Evolutionary conservation across 2,888 invertebrate genomes (phyloP), one percentile per base, ranked within the genome.

Genomic region (Tachina fera): DNA sequence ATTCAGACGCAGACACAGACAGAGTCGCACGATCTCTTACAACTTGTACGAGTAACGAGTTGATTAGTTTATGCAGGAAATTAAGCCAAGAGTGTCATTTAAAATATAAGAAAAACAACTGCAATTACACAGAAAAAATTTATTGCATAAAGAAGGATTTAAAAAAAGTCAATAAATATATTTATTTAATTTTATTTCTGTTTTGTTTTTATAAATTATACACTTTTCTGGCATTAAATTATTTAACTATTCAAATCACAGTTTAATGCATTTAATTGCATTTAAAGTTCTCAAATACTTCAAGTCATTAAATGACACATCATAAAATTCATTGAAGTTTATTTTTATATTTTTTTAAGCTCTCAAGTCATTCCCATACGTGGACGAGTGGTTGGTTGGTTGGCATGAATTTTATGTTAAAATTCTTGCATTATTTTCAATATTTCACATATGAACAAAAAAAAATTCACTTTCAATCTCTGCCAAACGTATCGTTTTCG

Each of bases 231-330:
- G 43, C 51, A 16, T n/a, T n/a, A 11, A 45, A 63, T 45, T 63
- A 47, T 56, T 72, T 79, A 39, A 72, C 63, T 79, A 79, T 79
- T 56, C 79, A 31, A 41, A 9, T 39, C 79, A 56, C 79, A 79
- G 19, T 39, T 13, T 5, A 56, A 31, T 41, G 56, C 16, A n/a
- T 53, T 79, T 39, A 22, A 53, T 31, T 70, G 70, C 70, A 63
- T 63, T 79, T 16, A 71, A 70, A 63, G 14, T 79, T 79, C 63
- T 79, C 16, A 80, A 76, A 65, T 58, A 79, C 51, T 67, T 67
- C 68, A 53, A 72, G 86, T 76, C 78, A 80, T 76, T 76, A 80
- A 79, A 51, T 86, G 86, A 83, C 86, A 83, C 83, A 76, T 86
- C 79, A 72, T 51, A 72, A 83, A 81, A 68, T 74, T 51, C 47